Conservation (phyloP, 2,888 invertebrate genomes). For the Boloria euphrosyne region DNA sequence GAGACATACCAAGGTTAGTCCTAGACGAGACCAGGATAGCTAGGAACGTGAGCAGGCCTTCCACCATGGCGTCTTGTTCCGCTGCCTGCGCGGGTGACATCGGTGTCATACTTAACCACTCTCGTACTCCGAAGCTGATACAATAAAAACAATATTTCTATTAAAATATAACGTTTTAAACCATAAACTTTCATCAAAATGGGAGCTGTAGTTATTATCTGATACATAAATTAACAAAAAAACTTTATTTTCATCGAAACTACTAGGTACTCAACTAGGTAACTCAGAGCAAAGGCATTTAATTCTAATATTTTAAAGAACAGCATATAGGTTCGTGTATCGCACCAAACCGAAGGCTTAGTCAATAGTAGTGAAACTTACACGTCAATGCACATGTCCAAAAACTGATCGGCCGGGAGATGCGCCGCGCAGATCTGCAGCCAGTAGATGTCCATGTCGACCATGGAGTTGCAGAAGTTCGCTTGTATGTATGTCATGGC, state of each 20-base stretch:
- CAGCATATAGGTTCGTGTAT: no score
- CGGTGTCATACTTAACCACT: conserved; percentile 91
- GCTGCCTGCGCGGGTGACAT: conserved; percentile 87
- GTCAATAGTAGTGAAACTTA: conserved; percentile 62
- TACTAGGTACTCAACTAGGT: background rate
- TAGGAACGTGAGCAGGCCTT: conserved; percentile 94
- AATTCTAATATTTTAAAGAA: no score
- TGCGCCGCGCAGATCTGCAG: conserved; percentile 96
- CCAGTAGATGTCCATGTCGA: conserved; percentile 97
- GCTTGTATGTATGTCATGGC: conserved; percentile 99
- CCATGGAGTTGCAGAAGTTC: conserved; percentile 99
- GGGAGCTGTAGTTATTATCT: no score
- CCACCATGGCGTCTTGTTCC: conserved; percentile 96
- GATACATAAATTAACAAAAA: no score
- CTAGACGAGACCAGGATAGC: conserved; percentile 93
- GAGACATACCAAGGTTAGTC: conserved; percentile 88
- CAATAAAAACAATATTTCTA: background rate
- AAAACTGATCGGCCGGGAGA: conserved; percentile 91
- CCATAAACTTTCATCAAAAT: background rate
- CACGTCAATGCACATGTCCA: conserved; percentile 94
- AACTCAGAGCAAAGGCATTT: background rate
- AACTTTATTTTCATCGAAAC: no score
- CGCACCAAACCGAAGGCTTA: no score
- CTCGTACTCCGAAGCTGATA: conserved; percentile 90
- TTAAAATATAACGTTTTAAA: background rate